Percentiles rank a stretch among this genome's conserved stretches.
phyloP scores from a whole-genome alignment of 2,113 vertebrate species.

The Machaerirhynchus nigripectus region DNA sequence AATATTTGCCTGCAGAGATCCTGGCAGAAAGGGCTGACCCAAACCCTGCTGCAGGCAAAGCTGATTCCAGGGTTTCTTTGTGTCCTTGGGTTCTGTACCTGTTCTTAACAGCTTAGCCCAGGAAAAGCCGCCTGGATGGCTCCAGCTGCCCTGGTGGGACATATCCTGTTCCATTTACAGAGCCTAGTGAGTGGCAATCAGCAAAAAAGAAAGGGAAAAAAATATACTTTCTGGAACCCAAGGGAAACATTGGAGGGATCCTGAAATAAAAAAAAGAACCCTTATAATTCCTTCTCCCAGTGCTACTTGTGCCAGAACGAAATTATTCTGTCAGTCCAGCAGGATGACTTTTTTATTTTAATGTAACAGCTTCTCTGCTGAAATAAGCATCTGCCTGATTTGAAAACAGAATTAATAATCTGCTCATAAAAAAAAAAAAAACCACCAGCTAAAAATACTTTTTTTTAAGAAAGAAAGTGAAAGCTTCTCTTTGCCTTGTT shows the following conservation, averaged over 20 bases:
- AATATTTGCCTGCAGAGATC: background rate
- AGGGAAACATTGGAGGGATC: slow-evolving; percentile 40
- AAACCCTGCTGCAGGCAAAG: background rate
- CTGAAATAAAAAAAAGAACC: slow-evolving; percentile 42
- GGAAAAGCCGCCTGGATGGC: background rate
- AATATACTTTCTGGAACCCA: background rate
- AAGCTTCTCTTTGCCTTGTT: slow-evolving; percentile 22
- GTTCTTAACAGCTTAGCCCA: background rate
- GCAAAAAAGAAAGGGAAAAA: slow-evolving; percentile 35
- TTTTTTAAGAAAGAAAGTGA: background rate
- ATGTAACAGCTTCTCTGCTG: slow-evolving; percentile 17
- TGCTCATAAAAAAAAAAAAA: background rate
- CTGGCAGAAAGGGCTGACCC: background rate
- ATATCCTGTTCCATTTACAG: slow-evolving; percentile 34
- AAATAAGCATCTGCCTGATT: slow-evolving; percentile 28
- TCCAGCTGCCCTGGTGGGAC: background rate
- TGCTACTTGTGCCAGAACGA: slow-evolving; percentile 31
- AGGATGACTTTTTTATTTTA: slow-evolving; percentile 14
- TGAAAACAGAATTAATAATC: slow-evolving; percentile 42
- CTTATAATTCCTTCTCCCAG: slow-evolving; percentile 15
- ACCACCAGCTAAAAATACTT: background rate
- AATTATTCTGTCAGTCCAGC: slow-evolving; percentile 37
- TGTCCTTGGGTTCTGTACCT: background rate
- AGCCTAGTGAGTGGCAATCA: slow-evolving; percentile 59
- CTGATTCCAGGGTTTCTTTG: background rate